A percentile compares a stretch with the other conserved stretches of the same genome.
Conservation (phyloP, 2,888 invertebrate species). For the Apantesis nais region DNA sequence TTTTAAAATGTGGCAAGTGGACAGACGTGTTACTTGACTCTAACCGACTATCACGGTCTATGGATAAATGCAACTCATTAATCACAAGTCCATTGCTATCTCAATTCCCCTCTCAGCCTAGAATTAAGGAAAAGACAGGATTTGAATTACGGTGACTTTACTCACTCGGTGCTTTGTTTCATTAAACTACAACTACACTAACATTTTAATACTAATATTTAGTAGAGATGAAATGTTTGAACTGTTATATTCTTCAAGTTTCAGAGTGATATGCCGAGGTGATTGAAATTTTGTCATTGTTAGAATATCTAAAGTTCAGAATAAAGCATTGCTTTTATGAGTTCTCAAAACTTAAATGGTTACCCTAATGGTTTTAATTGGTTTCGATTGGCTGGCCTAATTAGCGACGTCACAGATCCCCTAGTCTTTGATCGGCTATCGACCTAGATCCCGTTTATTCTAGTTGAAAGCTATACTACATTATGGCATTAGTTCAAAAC, state of each 20-base stretch:
- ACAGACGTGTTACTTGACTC: too few relatives aligned
- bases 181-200: too few relatives aligned
- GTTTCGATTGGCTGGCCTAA: constrained; percentile 36
- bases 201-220: not conserved
- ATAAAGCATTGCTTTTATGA: constrained; percentile 14
- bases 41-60: too few relatives aligned
- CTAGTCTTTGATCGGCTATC: constrained; percentile 25
- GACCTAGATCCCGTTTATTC: constrained; percentile 31
- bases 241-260: not conserved
- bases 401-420: constrained; percentile 32
- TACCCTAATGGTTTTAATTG: constrained; percentile 36
- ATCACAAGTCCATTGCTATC: too few relatives aligned
- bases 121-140: too few relatives aligned
- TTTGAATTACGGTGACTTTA: too few relatives aligned
- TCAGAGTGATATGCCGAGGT: not conserved
- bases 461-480: not conserved
- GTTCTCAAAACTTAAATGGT: constrained; percentile 28
- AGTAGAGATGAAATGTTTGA: not conserved
- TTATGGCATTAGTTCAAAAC: not conserved
- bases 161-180: too few relatives aligned
- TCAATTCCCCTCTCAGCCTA: too few relatives aligned
- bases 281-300: not conserved
- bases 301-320: not conserved
- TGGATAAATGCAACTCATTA: too few relatives aligned
- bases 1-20: too few relatives aligned